Base-by-base conservation (phyloP, 2,113 vertebrate species). In the Xiphias gladius region DNA sequence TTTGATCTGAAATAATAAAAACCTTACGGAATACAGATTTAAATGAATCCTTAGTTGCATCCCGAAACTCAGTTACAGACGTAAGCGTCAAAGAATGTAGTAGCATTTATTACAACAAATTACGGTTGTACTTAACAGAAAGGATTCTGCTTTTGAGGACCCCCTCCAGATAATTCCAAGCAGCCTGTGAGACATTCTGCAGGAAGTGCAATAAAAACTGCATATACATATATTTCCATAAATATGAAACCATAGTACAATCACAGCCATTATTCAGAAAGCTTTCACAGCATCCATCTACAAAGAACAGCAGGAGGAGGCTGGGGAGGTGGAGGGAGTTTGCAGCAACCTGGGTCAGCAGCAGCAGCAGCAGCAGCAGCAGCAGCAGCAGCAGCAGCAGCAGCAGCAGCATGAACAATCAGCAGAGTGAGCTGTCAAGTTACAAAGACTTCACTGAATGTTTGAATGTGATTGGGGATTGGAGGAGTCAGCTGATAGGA, bases 171-270 rank as follows among this genome's bases (percentile, higher is more conserved):
- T 41, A 6, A 76, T 68, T 57, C 71, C 14, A 19, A 58, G 41
- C 1, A 71, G 48, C 37, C 50, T 28, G 66, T 4, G 16, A 73
- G 24, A 79, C 32, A 58, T 76, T 59, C 54, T 77, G 50, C 7
- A 3, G 67, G 41, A 63, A 54, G 43, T 26, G 74, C 52, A 75
- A 66, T 75, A 69, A 74, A 81, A 48, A 24, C 13, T 17, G 22
- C 52, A 41, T 7, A 64, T 70, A 82, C 54, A 71, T 48, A 35
- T 63, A 67, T 80, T 83, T 77, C 54, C 73, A 81, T 80, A 65
- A 77, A 83, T 82, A 82, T 67, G 32, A 82, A 82, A 67, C 66
- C 73, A 46, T 50, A 35, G 82, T 69, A 79, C 26, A 67, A 75
- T 30, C 75, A 52, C 57, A 77, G 71, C 50, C 70, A 85, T 66